A percentile compares a stretch with the other conserved stretches of the same genome.
These are phyloP conservation scores for Saturnia japonica DNA, from an alignment of 2,888 invertebrate genomes.

Conservation along the genomic window DNA sequence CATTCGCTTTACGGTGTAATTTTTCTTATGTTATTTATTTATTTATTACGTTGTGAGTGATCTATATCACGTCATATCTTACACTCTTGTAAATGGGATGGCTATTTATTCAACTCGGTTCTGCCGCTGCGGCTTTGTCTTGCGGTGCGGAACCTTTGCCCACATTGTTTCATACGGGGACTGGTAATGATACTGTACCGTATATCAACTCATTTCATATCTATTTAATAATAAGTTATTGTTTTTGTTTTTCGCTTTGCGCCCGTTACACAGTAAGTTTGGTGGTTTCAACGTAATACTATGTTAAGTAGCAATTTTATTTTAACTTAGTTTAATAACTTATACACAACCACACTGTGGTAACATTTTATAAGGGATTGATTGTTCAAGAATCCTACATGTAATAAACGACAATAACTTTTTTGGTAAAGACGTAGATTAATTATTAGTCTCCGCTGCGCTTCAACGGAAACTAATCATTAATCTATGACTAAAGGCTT, in stretches of 20 bases:
- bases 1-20: slow-evolving; percentile 82
- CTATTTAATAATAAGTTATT: background rate
- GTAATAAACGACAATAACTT: no score
- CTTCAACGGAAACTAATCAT: no score
- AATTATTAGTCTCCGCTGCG: no score
- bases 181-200: background rate
- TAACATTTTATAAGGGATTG: no score
- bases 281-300: background rate
- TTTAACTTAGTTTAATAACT: no score
- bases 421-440: no score
- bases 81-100: slow-evolving; percentile 80
- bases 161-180: slow-evolving; percentile 5
- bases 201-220: background rate
- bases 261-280: background rate
- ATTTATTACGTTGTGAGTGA: slow-evolving; percentile 81
- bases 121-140: slow-evolving; percentile 19
- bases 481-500: no score
- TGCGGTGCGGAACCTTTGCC: background rate
- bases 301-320: background rate
- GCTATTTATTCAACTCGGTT: slow-evolving; percentile 63
- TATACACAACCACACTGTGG: no score
- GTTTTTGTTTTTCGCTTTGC: background rate
- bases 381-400: background rate
- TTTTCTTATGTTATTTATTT: slow-evolving; percentile 82
- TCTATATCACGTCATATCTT: slow-evolving; percentile 82